Evolutionary conservation across 2,113 vertebrate species (phyloP).

Genomic region (Gasterosteus nipponicus): DNA sequence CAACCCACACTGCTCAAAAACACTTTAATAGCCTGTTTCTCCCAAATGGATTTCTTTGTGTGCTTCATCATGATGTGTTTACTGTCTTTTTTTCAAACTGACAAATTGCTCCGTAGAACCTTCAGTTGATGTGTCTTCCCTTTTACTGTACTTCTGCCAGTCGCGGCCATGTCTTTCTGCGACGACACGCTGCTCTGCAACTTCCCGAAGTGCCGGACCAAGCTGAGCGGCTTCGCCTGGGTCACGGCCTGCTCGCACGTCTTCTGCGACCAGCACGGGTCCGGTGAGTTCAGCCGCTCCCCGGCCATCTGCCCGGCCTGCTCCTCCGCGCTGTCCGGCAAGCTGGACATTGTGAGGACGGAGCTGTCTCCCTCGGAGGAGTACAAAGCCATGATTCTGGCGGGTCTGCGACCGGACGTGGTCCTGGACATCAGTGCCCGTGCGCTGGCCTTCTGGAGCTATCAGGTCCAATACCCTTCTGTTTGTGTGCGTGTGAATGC

Average conservation of each 20-base stretch:
- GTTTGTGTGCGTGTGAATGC: neutral
- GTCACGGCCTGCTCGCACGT: constrained; percentile 90
- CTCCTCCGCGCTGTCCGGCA: constrained; percentile 87
- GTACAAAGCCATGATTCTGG: constrained; percentile 90
- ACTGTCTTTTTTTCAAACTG: neutral
- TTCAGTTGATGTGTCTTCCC: neutral
- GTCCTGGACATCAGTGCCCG: constrained; percentile 88
- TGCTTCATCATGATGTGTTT: neutral
- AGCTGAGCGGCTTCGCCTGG: constrained; percentile 87
- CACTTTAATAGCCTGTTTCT: neutral
- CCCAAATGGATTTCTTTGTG: neutral
- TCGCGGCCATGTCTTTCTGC: constrained; percentile 81
- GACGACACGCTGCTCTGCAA: constrained; percentile 89
- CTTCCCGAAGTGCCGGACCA: constrained; percentile 86
- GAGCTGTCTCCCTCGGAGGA: constrained; percentile 89
- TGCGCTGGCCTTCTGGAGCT: constrained; percentile 90
- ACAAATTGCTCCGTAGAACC: neutral
- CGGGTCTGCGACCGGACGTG: constrained; percentile 86
- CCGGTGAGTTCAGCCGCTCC: constrained; percentile 87
- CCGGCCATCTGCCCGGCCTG: constrained; percentile 89
- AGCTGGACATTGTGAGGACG: constrained; percentile 88
- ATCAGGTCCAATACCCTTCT: constrained; percentile 81
- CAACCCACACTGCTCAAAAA: neutral
- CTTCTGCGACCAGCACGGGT: constrained; percentile 91
- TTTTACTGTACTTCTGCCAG: neutral